These are phyloP conservation scores for Acrocephalus scirpaceus DNA, from an alignment of 2,797 vertebrate genomes.

Conservation along the genomic window DNA sequence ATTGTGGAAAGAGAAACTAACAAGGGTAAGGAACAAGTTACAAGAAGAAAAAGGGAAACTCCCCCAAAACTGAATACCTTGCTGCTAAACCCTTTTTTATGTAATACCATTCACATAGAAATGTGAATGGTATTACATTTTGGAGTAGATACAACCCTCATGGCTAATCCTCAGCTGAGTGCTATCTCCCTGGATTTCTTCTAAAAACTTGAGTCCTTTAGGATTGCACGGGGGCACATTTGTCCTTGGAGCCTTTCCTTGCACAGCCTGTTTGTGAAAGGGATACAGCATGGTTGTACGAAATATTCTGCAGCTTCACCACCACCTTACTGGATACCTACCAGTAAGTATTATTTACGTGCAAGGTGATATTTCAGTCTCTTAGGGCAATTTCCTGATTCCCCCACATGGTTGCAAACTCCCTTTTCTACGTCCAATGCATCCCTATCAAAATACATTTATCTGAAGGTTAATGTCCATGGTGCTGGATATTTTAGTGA, in stretches of 20 bases:
- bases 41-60: not conserved
- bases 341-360: not conserved
- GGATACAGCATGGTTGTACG: not conserved
- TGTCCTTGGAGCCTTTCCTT: not conserved
- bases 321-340: too few species aligned
- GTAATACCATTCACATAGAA: not conserved
- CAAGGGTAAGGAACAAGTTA: not conserved
- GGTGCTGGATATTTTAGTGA: not conserved
- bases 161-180: not conserved
- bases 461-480: not conserved
- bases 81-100: not conserved
- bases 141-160: not conserved
- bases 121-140: too few species aligned
- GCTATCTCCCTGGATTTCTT: not conserved
- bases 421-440: not conserved
- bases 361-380: not conserved
- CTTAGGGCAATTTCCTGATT: not conserved
- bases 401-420: not conserved
- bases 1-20: not conserved
- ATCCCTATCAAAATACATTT: not conserved
- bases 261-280: not conserved
- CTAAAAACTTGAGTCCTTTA: not conserved
- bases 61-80: not conserved
- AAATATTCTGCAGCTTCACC: not conserved
- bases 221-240: rapidly evolving